phyloP scores from a whole-genome alignment of 2,888 invertebrate species.

The Notodonta dromedarius region DNA sequence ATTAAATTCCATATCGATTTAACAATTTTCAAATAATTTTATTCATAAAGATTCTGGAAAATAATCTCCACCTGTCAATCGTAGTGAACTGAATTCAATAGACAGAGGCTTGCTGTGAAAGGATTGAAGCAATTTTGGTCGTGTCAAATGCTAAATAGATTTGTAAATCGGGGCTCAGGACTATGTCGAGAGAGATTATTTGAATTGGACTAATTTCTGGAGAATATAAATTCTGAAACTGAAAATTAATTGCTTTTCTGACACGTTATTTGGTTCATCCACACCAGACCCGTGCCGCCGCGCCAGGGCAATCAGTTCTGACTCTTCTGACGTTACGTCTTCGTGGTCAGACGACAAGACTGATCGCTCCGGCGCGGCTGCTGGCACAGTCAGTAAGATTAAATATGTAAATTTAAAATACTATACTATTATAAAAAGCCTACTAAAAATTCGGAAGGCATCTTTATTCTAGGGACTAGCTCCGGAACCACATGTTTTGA shows the following conservation, averaged over 20 bases:
- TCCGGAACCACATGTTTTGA: no score
- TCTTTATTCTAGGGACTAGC: no score
- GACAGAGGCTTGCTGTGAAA: constrained; percentile 6
- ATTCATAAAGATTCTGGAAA: not conserved
- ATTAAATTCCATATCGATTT: not conserved
- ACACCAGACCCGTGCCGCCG: no score
- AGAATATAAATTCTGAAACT: not conserved
- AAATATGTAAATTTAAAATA: no score
- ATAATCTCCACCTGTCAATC: constrained; percentile 17
- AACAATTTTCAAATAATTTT: not conserved
- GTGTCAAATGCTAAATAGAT: constrained; percentile 32
- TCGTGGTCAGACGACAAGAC: no score
- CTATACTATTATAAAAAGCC: no score
- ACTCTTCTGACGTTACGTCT: no score
- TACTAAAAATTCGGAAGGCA: no score
- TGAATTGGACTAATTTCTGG: not conserved
- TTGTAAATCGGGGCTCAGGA: constrained; percentile 6
- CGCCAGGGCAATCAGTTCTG: no score
- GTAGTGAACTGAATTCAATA: not conserved
- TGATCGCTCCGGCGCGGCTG: no score
- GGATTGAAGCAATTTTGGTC: constrained; percentile 28
- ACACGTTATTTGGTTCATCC: no score
- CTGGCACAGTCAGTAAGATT: no score
- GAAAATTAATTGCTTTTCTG: not conserved
- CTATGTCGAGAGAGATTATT: not conserved